Percentiles rank a stretch among this genome's conserved stretches.
Evolutionary conservation across 2,888 invertebrate genomes (phyloP).

Genomic region (Candidula unifasciata): DNA sequence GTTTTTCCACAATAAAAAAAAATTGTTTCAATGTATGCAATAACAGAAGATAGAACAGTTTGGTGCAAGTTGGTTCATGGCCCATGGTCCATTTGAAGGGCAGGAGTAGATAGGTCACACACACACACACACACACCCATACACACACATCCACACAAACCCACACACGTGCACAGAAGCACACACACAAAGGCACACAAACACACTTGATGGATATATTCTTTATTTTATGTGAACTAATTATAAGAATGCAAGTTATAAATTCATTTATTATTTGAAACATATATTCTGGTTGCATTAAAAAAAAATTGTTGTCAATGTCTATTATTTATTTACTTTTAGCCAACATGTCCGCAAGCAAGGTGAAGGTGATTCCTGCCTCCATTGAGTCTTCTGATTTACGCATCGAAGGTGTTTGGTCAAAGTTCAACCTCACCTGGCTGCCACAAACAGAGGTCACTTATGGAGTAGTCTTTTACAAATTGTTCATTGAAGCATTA

Average conservation of each 20-base stretch:
- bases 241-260: neutral
- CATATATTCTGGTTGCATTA: neutral
- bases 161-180: too few species aligned
- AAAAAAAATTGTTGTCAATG: neutral
- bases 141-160: too few species aligned
- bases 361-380: conserved; percentile 83
- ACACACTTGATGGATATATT: too few species aligned
- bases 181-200: too few species aligned
- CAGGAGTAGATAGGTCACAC: too few species aligned
- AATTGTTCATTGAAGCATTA: conserved; percentile 80
- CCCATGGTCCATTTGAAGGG: too few species aligned
- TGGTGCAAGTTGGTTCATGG: too few species aligned
- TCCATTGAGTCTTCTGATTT: conserved; percentile 84
- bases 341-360: conserved; percentile 16
- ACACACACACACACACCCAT: too few species aligned
- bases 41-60: too few species aligned
- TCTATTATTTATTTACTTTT: neutral
- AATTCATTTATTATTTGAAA: neutral
- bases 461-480: conserved; percentile 89
- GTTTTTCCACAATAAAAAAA: too few species aligned
- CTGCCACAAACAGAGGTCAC: conserved; percentile 84
- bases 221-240: neutral
- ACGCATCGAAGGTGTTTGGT: conserved; percentile 86
- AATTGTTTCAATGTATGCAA: too few species aligned
- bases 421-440: conserved; percentile 91